A percentile compares a stretch with the other conserved stretches of the same genome.
phyloP scores from a whole-genome alignment of 2,888 invertebrate species.

The Xestobium rufovillosum region DNA sequence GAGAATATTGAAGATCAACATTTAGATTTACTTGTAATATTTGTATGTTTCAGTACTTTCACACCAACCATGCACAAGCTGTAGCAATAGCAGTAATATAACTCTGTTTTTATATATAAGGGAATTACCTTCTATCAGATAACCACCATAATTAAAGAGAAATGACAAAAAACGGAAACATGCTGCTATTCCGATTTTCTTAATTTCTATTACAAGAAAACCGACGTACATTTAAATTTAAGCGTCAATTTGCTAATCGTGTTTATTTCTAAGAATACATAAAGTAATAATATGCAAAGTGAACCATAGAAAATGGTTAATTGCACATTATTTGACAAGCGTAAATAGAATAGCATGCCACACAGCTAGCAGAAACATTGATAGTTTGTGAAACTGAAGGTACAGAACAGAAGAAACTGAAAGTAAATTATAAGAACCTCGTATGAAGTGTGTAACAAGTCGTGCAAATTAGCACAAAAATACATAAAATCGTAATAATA shows the following conservation, averaged over 20 bases:
- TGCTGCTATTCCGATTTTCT: slow-evolving; percentile 21
- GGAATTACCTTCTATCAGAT: slow-evolving; percentile 25
- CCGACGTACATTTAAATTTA: not conserved
- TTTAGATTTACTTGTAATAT: too few relatives aligned
- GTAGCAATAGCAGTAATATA: slow-evolving; percentile 34
- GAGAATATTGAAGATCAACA: too few relatives aligned
- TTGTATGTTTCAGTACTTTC: slow-evolving; percentile 10
- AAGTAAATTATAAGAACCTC: slow-evolving; percentile 16
- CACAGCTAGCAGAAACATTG: slow-evolving; percentile 17
- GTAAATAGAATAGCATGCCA: slow-evolving; percentile 18
- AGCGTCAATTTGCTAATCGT: slow-evolving; percentile 1
- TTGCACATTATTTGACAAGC: slow-evolving; percentile 13
- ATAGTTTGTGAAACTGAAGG: slow-evolving; percentile 28
- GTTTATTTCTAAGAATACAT: too few relatives aligned
- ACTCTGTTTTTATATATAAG: slow-evolving; percentile 17
- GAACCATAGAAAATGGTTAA: too few relatives aligned
- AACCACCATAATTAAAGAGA: slow-evolving; percentile 25
- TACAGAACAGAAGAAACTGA: slow-evolving; percentile 26
- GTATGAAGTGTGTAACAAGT: slow-evolving; percentile 23
- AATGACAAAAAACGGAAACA: slow-evolving; percentile 24
- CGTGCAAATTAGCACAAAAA: slow-evolving; percentile 30
- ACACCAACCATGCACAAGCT: slow-evolving; percentile 28
- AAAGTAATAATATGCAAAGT: slow-evolving; percentile 1
- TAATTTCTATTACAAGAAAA: slow-evolving; percentile 1
- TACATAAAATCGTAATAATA: slow-evolving; percentile 26